Base-by-base conservation (phyloP, 2,113 vertebrate genomes). In the Cyphomyrus discorhynchus region DNA sequence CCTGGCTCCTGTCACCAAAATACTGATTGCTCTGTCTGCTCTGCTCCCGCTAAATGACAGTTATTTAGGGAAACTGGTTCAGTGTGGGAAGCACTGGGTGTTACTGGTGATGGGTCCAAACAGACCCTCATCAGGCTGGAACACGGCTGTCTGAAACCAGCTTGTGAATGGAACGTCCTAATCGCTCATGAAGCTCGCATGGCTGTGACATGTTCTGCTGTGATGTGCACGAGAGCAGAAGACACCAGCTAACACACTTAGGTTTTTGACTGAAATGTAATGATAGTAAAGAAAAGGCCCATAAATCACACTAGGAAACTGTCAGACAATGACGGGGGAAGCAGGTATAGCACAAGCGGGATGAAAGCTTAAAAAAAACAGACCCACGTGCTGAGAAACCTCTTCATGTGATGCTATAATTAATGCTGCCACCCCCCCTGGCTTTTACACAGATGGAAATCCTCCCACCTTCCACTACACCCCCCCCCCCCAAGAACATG, bases 391-490 rank as follows among this genome's bases (percentile, higher is more conserved):
- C 62, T 1, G n/a, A 42, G 17, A 42, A 42, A 39, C 74, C 17
- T 80, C 74, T 42, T 49, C 66, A 90, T 49, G 24, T 90, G 90
- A 90, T 90, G 90, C 91, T 92, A 91, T 93, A 92, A 93, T 92
- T 88, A 91, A 93, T 91, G 89, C 90, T 49, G 7, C 24, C 19
- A 56, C 66, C 88, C 24, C 74, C 49, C 84, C 74, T 42, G 58
- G 58, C 58, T 27, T 66, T 66, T 66, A 66, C 70, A 77, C 70
- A 77, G 70, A 77, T 15, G 15, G 70, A 84, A 84, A 84, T 84
- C 35, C 17, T 42, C 39, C 70, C 31, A 3, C 13, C 53, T 17
- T n/a, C 62, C 62, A 10, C 80, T 46, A 3, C 39, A 83, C 52
- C 52, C 5, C 52, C 19, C 52, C 47, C 83, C 31, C 66, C n/a